Evolutionary conservation across 2,888 invertebrate genomes (phyloP), one percentile per base, ranked within the genome.

Genomic region (Euplagia quadripunctaria): DNA sequence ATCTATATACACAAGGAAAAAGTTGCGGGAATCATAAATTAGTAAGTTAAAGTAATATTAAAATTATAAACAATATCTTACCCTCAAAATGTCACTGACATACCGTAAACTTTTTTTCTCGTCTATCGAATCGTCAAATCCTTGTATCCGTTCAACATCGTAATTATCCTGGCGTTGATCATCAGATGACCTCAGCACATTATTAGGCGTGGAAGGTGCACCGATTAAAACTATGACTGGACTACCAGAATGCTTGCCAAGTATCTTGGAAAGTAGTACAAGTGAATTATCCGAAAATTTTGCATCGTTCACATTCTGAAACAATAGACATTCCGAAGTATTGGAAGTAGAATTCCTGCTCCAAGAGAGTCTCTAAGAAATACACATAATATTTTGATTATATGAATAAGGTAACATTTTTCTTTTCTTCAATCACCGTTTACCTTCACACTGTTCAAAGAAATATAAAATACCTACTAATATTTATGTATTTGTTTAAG

Each of bases 51-150:
- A 55, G 17, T 31, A 20, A 14, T 14, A 31, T 6, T 46, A 46
- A 61, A 14, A 20, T 20, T 58, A 31, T 20, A 4, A 31, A 31
- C n/a, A 61, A 51, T 4, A 20, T 16, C 72, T 78, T 71, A 78
- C 78, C 58, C 75, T 78, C 31, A 75, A 61, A 64, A 78, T 68
- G 5, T 70, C 71, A 8, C 68, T 41, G 55, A 78, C 61, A 68
- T 20, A 63, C 31, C 16, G 31, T 52, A 41, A 31, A 52, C 61
- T n/a, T 70, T 72, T 71, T 14, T 69, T 31, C 5, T 67, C 69
- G n/a, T 69, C 42, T 42, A 73, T 66, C 4, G 9, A 20, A 1
- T 66, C n/a, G 43, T 65, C 49, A 49, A 51, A n/a, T 1, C 2
- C 9, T 55, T 42, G 20, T 8, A 61, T 31, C 11, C 3, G 16